phyloP scores from a whole-genome alignment of 2,888 invertebrate species.

The Epistrophella euchroma region DNA sequence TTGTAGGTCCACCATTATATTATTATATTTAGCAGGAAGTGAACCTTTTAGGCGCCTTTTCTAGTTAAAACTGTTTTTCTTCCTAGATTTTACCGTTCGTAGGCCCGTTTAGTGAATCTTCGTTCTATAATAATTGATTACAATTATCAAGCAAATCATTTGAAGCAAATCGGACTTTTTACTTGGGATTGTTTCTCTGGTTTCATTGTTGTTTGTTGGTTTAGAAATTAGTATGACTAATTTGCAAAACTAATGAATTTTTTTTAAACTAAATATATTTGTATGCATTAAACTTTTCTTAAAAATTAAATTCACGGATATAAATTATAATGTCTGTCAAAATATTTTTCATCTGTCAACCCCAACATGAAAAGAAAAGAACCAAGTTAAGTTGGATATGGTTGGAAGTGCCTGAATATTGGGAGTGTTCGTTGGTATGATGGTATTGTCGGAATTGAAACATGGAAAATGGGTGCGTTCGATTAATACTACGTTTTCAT shows the following conservation, averaged over 20 bases:
- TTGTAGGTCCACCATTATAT: conserved; percentile 32
- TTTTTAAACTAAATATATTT: conserved; percentile 4
- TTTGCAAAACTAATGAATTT: conserved; percentile 2
- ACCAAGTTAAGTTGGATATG: conserved; percentile 17
- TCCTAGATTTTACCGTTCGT: conserved; percentile 53
- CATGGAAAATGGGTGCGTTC: too few relatives aligned
- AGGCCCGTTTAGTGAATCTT: conserved; percentile 37
- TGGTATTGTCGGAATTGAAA: background rate
- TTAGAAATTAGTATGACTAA: background rate
- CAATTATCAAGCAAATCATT: background rate
- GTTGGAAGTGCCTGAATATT: background rate
- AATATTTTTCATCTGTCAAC: conserved; percentile 47
- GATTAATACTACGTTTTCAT: too few relatives aligned
- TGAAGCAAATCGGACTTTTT: conserved; percentile 2
- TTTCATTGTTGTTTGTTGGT: background rate
- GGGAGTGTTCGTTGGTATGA: background rate
- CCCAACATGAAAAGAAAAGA: background rate
- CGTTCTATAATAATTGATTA: conserved; percentile 20
- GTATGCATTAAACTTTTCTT: conserved; percentile 26
- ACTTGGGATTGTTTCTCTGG: background rate
- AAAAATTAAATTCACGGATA: conserved; percentile 42
- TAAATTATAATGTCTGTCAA: conserved; percentile 48
- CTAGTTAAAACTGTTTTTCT: conserved; percentile 57
- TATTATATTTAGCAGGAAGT: conserved; percentile 33
- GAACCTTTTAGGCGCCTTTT: conserved; percentile 55